A percentile compares a stretch with the other conserved stretches of the same genome.
These are phyloP conservation scores for Perizoma affinitatum DNA, from an alignment of 2,888 invertebrate species.

Conservation along the genomic window DNA sequence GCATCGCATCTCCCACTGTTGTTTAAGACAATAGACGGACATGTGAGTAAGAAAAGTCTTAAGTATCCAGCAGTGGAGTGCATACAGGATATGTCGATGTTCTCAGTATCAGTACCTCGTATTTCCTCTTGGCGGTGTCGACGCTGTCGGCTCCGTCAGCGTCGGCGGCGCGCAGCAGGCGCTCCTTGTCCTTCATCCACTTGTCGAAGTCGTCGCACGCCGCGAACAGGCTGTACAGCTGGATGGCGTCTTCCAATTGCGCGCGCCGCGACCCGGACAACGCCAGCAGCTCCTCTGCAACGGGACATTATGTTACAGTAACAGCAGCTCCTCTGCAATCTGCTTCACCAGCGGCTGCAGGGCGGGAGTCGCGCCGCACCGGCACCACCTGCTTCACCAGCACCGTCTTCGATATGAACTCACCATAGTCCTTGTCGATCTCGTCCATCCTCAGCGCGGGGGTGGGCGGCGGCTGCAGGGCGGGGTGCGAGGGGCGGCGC, in stretches of 20 bases:
- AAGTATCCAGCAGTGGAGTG: too few relatives aligned
- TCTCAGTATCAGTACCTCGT: slow-evolving; percentile 87
- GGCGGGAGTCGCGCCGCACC: slow-evolving; percentile 77
- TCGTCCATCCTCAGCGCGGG: slow-evolving; percentile 86
- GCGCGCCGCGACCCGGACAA: slow-evolving; percentile 92
- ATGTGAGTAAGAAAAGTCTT: too few relatives aligned
- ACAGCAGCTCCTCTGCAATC: too few relatives aligned
- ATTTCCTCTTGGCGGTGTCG: slow-evolving; percentile 96
- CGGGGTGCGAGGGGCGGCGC: slow-evolving; percentile 42
- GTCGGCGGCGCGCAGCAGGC: slow-evolving; percentile 92
- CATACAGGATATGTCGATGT: too few relatives aligned
- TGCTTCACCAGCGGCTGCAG: slow-evolving; percentile 41
- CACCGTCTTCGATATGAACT: slow-evolving; percentile 86
- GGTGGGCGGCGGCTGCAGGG: slow-evolving; percentile 46
- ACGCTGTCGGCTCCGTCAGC: slow-evolving; percentile 90
- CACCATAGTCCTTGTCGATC: slow-evolving; percentile 91
- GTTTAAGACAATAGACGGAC: too few relatives aligned
- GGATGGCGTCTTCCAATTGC: slow-evolving; percentile 95
- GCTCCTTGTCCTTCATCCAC: slow-evolving; percentile 98
- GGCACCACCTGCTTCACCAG: slow-evolving; percentile 94
- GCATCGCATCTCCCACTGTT: too few relatives aligned
- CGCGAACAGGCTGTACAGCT: slow-evolving; percentile 95
- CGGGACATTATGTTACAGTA: too few relatives aligned
- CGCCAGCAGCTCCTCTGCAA: slow-evolving; percentile 87
- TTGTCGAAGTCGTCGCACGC: slow-evolving; percentile 99